Conservation (phyloP, 2,113 vertebrate species). For the Ancistrus triradiatus region DNA sequence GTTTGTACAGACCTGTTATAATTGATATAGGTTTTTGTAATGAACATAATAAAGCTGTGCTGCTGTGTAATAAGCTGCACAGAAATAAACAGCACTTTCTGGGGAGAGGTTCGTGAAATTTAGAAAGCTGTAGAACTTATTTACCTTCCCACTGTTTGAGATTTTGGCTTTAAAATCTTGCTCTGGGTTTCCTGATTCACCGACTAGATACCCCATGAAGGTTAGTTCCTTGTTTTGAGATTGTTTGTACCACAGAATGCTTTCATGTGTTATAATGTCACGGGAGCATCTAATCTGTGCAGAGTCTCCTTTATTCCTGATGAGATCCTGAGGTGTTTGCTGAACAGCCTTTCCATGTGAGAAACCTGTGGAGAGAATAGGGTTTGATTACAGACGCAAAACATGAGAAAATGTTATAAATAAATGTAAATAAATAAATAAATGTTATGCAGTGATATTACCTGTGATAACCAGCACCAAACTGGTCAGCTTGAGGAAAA, state of each 20-base stretch:
- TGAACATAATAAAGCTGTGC: neutral
- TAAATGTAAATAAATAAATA: too few species aligned
- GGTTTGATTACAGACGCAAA: neutral
- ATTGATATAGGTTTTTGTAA: slow-evolving; percentile 34
- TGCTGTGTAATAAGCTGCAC: slow-evolving; percentile 39
- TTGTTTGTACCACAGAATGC: slow-evolving; percentile 41
- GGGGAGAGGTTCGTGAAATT: neutral
- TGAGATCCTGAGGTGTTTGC: slow-evolving; percentile 16
- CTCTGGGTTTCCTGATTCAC: neutral
- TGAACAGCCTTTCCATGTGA: slow-evolving; percentile 9
- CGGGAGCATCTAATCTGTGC: slow-evolving; percentile 28
- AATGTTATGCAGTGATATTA: too few species aligned
- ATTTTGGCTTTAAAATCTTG: neutral
- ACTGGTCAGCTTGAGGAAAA: neutral
- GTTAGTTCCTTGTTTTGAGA: neutral
- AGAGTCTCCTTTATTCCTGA: slow-evolving; percentile 9
- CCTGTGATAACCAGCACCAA: neutral
- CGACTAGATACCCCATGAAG: slow-evolving; percentile 21
- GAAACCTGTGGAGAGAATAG: slow-evolving; percentile 17
- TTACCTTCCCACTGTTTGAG: neutral
- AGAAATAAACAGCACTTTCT: slow-evolving; percentile 34
- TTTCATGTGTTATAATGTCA: neutral
- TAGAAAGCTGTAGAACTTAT: neutral
- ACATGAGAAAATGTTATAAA: too few species aligned
- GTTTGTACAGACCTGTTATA: neutral